Evolutionary conservation across 2,113 vertebrate genomes (phyloP).

Genomic region (Columba janthina): DNA sequence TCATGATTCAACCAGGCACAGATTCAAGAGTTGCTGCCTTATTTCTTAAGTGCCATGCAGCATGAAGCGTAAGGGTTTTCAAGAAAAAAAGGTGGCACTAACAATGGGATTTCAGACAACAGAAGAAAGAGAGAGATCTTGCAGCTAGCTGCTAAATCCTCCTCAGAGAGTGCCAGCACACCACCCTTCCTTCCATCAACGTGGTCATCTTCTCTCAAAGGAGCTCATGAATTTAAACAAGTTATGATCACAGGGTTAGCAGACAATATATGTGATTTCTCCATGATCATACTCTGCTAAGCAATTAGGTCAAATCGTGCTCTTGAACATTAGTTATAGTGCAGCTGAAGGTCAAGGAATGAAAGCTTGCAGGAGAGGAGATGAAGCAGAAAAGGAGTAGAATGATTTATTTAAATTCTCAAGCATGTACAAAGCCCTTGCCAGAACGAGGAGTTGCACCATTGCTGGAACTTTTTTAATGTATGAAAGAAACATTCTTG

Average conservation of each 20-base stretch:
- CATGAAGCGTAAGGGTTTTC: not conserved
- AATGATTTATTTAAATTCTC: slow-evolving; percentile 28
- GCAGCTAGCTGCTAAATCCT: not conserved
- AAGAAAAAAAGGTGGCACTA: not conserved
- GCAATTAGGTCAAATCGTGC: slow-evolving; percentile 58
- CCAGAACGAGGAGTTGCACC: not conserved
- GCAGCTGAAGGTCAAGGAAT: slow-evolving; percentile 36
- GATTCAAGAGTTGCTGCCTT: not conserved
- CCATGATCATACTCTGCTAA: slow-evolving; percentile 40
- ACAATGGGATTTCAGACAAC: not conserved
- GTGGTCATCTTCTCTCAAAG: not conserved
- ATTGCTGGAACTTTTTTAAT: slow-evolving; percentile 1
- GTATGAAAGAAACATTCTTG: slow-evolving; percentile 17
- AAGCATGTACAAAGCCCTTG: not conserved
- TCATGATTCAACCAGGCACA: not conserved
- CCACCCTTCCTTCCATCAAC: not conserved
- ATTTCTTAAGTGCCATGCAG: not conserved
- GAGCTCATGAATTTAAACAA: not conserved
- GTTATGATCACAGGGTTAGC: slow-evolving; percentile 1
- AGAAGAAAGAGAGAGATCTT: not conserved
- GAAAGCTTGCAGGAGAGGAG: not conserved
- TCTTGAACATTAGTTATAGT: slow-evolving; percentile 46
- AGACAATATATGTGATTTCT: slow-evolving; percentile 3
- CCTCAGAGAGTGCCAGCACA: not conserved
- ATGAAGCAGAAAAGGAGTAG: slow-evolving; percentile 8